Evolutionary conservation across 2,113 vertebrate species (phyloP), one percentile per base, ranked within the genome.

Genomic region (Ciconia stormi): DNA sequence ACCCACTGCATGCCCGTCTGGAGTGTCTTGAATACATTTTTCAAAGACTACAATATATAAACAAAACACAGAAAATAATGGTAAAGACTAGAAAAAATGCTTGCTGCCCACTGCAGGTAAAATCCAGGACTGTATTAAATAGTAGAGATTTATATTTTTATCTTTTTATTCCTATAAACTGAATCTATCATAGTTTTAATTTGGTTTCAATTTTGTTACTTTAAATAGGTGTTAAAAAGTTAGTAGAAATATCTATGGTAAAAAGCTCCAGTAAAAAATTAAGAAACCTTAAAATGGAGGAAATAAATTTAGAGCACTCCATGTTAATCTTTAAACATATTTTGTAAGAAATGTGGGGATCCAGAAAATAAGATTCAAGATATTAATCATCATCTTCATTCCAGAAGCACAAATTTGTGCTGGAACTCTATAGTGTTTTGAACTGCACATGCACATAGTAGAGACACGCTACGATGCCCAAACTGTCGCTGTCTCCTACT

Each of bases 381-480:
- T 44, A 49, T 1, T 69, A 52, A n/a, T 50, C 1, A 27, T 59
- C 3, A 17, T 81, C 19, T 23, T 70, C 8, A 18, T 11, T 81
- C 9, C 9, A 71, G 44, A 87, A 67, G 15, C 19, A 65, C 23
- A 61, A 19, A 80, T 42, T 38, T n/a, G 4, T 73, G 7, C 38
- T 52, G 42, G 19, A 87, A 78, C 30, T 80, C 58, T n/a, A 5
- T 16, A 47, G n/a, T n/a, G 32, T 61, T 83, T 85, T 76, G 38
- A 90, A 38, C 17, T 50, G 29, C 46, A 69, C 5, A 4, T n/a
- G 50, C 18, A 26, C 26, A 20, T 6, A 36, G 23, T 2, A 66
- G 21, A 66, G 42, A 82, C 20, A 29, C 0, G 0, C 23, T 74
- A 34, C 1, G 3, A 93, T 17, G 12, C 25, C 25, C 47, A 56